These are phyloP conservation scores for Hippocampus barbouri DNA, from an alignment of 2,113 vertebrate species.

Conservation along the genomic window DNA sequence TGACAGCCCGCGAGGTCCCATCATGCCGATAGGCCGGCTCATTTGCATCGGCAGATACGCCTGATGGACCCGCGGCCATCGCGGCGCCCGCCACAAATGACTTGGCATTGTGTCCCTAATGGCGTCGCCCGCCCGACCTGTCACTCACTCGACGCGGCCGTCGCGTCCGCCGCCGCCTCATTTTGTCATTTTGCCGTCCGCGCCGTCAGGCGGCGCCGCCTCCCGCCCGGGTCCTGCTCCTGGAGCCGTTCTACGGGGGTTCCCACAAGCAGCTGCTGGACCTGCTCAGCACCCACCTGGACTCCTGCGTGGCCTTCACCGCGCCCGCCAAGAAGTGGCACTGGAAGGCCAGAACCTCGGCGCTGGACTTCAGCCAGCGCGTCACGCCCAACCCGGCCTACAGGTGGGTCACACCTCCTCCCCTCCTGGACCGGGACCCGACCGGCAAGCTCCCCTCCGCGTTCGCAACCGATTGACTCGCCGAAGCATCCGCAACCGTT, in stretches of 20 bases:
- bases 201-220: slow-evolving; percentile 12
- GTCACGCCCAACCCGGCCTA: slow-evolving; percentile 75
- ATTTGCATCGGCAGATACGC: slow-evolving; percentile 1
- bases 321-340: slow-evolving; percentile 97
- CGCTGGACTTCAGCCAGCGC: slow-evolving; percentile 85
- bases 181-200: neutral
- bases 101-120: slow-evolving; percentile 5
- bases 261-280: slow-evolving; percentile 94
- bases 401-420: slow-evolving; percentile 71
- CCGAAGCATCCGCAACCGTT: too few species aligned
- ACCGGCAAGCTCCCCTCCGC: too few species aligned
- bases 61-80: neutral
- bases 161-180: neutral
- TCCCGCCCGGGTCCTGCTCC: slow-evolving; percentile 78
- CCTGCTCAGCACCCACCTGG: slow-evolving; percentile 78
- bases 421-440: too few species aligned
- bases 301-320: slow-evolving; percentile 72
- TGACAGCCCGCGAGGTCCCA: neutral
- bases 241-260: slow-evolving; percentile 91
- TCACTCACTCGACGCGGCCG: neutral
- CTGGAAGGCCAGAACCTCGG: slow-evolving; percentile 87
- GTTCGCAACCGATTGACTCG: too few species aligned
- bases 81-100: slow-evolving; percentile 1
- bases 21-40: neutral
- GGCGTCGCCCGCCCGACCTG: neutral